Evolutionary conservation across 1,140 invertebrate genomes (phyloP), one percentile per base, ranked within the genome.

Genomic region (Sweltsa coloradensis): DNA sequence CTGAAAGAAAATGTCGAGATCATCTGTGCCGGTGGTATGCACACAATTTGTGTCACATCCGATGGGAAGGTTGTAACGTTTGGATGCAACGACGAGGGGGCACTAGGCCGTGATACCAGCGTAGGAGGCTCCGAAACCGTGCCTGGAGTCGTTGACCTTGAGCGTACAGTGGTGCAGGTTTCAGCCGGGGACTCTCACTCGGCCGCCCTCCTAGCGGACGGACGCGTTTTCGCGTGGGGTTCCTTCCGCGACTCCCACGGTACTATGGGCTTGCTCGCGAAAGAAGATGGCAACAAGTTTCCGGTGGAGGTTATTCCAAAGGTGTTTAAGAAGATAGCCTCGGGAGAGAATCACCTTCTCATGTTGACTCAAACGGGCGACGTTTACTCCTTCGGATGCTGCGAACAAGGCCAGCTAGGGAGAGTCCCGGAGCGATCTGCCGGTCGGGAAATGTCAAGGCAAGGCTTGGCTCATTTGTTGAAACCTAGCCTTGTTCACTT

Each of bases 61-160:
- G 72, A 76, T 37, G 90, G 90, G 47, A 78, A 85, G 77, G 74
- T 89, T 1, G 76, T 84, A 61, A 87, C 88, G 5, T 95, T 91
- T 73, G 90, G 94, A 0, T 95, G 91, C 62, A 97, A 97, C 64
- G 93, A 97, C 66, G 94, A 97, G 62, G 87, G 87, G 2, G 89
- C 90, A 0, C 65, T 97, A 6, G 94, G 93, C 2, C 70, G 93
- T 7, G 69, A 79, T 11, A 90, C 87, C 3, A 70, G 73, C 13
- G 76, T 76, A 45, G 87, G 88, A 47, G 79, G 79, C 31, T 81
- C 83, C 14, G 87, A 88, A 57, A 79, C 75, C 43, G 62, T 69
- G 18, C 79, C 85, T 13, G 73, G 64, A 0, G 58, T 67, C 44
- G 80, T 94, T 9, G 59, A 77, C 2, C 61, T 92, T 27, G 78